Evolutionary conservation across 2,888 invertebrate genomes (phyloP).

Genomic region (Monoplex corrugatus): DNA sequence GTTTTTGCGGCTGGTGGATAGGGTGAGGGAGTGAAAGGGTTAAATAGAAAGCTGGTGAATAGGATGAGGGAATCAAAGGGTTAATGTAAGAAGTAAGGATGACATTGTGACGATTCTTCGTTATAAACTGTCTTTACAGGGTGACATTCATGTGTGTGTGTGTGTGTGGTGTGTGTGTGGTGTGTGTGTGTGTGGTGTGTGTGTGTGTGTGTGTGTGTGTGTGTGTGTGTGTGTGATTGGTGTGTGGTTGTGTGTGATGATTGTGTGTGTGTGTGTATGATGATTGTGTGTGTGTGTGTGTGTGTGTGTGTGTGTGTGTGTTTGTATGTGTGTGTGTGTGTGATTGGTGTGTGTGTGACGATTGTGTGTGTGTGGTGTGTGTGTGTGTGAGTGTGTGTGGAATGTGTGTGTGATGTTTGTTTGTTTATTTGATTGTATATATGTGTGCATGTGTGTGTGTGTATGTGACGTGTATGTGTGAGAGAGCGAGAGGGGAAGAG

Average conservation of each 20-base stretch:
- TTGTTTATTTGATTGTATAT: neutral
- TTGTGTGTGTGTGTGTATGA: neutral
- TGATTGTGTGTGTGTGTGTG: slow-evolving; percentile 3
- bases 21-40: too few species aligned
- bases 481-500: too few species aligned
- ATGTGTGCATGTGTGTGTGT: neutral
- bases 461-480: too few species aligned
- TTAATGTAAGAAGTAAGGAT: too few species aligned
- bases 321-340: neutral
- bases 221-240: neutral
- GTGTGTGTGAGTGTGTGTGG: slow-evolving; percentile 7
- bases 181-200: too few species aligned
- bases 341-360: neutral
- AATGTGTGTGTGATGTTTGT: neutral
- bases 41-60: too few species aligned
- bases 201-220: neutral
- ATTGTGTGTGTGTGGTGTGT: neutral
- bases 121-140: neutral
- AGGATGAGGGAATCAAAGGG: too few species aligned
- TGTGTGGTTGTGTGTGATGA: neutral
- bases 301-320: neutral
- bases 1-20: too few species aligned
- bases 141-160: neutral
- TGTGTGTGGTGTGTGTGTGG: neutral
- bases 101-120: too few species aligned